Base-by-base conservation (phyloP, 2,888 invertebrate species). In the Pseudococcus longispinus region DNA sequence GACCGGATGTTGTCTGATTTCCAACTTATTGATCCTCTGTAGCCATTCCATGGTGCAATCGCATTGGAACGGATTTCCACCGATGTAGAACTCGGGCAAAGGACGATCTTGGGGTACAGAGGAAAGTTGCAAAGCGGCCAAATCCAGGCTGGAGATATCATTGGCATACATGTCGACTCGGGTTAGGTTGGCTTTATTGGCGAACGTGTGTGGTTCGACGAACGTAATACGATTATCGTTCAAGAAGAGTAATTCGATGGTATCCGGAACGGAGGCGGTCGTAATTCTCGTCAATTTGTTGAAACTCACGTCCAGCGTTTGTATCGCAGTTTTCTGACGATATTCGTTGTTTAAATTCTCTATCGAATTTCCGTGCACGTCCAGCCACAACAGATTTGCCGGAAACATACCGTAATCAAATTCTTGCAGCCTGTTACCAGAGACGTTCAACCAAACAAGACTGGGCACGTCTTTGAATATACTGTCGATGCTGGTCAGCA, bases 31-130 rank as follows among this genome's bases (percentile, higher is more conserved):
- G 90, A 97, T 96, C 89, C 96, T 93, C 91, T 97, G 97, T 90
- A 98, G 91, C 98, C 98, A 98, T 90, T 97, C 97, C 94, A 97
- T 97, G 89, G 96, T 96, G 92, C 98, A 98, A 91, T 97, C 96
- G 90, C 98, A 98, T 90, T 96, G 95, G 90, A 97, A 96, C 60
- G 97, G 98, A 92, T 98, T 98, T 86, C 96, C 96, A 60, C 96
- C 97, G 88, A 98, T 96, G 91, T 96, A 97, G 92, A 98, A 97
- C 91, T 97, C 96, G 18, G 97, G 97, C 89, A 96, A 92, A 87
- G 94, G 92, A 88, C 94, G 93, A 88, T 94, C 94, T 88, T 94
- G 94, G 90, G 95, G 94, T 88, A 96, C 95, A 87, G 95, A 95
- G 89, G 95, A 94, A 89, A 97, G 93, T 89, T 96, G 93, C 89